Evolutionary conservation across 2,888 invertebrate species (phyloP), one percentile per base, ranked within the genome.

Genomic region (Octonoba sinensis): DNA sequence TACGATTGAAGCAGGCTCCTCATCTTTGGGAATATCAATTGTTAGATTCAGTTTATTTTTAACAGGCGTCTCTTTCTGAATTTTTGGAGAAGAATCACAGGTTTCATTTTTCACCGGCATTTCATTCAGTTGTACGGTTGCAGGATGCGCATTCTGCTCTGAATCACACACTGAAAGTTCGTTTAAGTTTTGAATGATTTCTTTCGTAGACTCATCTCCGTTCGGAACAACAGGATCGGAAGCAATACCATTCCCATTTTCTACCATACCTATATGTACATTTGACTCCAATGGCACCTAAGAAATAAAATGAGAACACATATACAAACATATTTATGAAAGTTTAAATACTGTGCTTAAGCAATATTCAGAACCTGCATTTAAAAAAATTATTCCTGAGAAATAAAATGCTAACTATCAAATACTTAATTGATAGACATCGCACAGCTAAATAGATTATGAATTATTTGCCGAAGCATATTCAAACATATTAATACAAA

Each of bases 31-130:
- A 36, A 79, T 79, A 73, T 73, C 69, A 36, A 79, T 79, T 12
- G 79, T 79, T 56, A 79, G 36, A 47, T 79, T 79, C 22, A 73
- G 22, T 54, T 79, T 79, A 54, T 79, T 79, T 59, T 79, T 79
- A n/a, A 73, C 54, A 16, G 79, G 62, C 4, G 79, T 69, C 18
- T 79, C 79, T 13, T 6, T 27, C 49, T 64, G 47, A 16, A 18
- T 49, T 51, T 66, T 72, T 47, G 22, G 20, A 20, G 22, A 47
- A 22, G 65, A n/a, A 12, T 46, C 47, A 15, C 8, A 16, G 46
- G 15, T 65, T 6, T 65, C 65, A 65, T 65, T 65, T 12, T 65
- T 46, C 22, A 65, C 51, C 4, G 13, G 2, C 4, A 6, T 51
- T 51, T n/a, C 15, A 13, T 51, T 51, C 13, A 13, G n/a, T 2